Conservation (phyloP, 1,140 invertebrate species). For the Drosophila burlai region DNA sequence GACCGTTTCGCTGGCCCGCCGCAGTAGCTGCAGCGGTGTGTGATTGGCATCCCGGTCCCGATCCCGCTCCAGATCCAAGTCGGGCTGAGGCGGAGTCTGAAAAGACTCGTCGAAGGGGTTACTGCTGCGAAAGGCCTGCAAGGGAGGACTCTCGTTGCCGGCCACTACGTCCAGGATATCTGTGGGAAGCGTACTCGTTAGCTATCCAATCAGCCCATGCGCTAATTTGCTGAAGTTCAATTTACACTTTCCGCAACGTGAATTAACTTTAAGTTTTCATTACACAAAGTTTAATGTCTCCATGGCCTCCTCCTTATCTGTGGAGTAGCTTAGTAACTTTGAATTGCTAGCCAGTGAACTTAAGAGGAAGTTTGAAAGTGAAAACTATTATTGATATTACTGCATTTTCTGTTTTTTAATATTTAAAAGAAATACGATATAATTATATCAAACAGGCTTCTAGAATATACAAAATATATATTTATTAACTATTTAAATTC, state of each 20-base stretch:
- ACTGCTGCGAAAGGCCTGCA: constrained; percentile 49
- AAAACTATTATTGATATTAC: neutral
- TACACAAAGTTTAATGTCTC: neutral
- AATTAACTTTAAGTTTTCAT: neutral
- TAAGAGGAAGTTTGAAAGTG: neutral
- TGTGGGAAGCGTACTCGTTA: constrained; percentile 6
- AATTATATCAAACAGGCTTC: neutral
- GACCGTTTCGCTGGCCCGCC: constrained; percentile 61
- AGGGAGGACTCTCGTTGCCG: constrained; percentile 36
- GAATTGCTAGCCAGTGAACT: too few species aligned
- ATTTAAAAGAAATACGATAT: too few species aligned
- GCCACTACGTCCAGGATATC: constrained; percentile 58
- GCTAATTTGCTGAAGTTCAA: constrained; percentile 1
- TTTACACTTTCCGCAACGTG: neutral
- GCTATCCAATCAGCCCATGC: neutral
- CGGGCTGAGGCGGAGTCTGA: neutral
- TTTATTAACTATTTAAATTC: neutral
- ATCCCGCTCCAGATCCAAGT: neutral
- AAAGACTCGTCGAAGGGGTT: constrained; percentile 42
- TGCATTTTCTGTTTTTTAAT: neutral
- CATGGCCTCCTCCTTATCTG: neutral
- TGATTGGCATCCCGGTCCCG: constrained; percentile 31
- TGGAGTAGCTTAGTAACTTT: neutral
- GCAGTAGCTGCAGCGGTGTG: constrained; percentile 52
- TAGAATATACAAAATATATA: too few species aligned